Evolutionary conservation across 2,888 invertebrate genomes (phyloP).

Genomic region (Odontocolon sp.): DNA sequence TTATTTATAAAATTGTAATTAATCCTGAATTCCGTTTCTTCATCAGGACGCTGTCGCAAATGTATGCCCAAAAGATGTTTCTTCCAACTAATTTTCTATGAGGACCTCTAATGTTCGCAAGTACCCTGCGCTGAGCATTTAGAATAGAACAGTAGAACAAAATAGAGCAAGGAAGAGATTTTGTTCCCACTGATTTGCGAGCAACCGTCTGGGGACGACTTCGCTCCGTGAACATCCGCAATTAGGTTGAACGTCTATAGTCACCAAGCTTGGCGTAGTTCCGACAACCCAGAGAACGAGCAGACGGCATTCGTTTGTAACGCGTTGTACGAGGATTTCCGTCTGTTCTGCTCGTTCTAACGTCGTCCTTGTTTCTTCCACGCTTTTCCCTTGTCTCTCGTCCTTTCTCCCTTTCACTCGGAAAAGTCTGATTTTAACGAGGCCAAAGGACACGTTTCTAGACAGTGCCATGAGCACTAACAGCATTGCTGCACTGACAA

Average conservation of each 20-base stretch:
- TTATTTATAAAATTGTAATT: too few species aligned
- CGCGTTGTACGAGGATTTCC: not conserved
- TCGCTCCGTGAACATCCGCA: not conserved
- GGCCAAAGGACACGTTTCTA: slow-evolving; percentile 25
- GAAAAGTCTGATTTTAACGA: slow-evolving; percentile 29
- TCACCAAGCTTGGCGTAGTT: not conserved
- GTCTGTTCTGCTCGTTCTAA: slow-evolving; percentile 2
- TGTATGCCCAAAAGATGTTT: too few species aligned
- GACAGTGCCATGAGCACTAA: slow-evolving; percentile 6
- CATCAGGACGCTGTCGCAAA: too few species aligned
- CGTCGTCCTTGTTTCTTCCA: not conserved
- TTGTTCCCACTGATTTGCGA: not conserved
- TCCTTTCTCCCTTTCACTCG: not conserved
- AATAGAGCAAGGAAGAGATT: not conserved
- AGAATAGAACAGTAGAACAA: not conserved
- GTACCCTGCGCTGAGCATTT: not conserved
- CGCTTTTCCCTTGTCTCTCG: not conserved
- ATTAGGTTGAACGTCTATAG: slow-evolving; percentile 15
- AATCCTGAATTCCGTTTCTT: too few species aligned
- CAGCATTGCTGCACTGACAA: slow-evolving; percentile 8
- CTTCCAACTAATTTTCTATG: not conserved
- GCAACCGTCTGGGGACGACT: not conserved
- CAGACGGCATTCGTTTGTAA: not conserved
- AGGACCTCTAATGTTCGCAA: too few species aligned
- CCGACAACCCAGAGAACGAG: not conserved